These are phyloP conservation scores for Danio kyathit DNA, from an alignment of 2,797 vertebrate species.

Conservation along the genomic window DNA sequence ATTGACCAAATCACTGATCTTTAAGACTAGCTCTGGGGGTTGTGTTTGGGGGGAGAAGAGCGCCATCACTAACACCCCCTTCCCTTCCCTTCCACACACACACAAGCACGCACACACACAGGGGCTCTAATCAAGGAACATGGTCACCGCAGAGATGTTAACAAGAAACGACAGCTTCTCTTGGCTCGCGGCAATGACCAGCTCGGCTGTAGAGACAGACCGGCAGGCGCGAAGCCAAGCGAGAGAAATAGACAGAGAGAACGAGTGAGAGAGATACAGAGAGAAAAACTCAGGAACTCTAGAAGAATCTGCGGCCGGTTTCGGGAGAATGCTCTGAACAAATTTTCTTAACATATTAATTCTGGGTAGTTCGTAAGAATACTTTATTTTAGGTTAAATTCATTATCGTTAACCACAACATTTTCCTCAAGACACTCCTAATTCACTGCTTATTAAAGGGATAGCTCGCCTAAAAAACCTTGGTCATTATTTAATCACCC, in stretches of 20 bases:
- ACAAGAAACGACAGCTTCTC: constrained; percentile 84
- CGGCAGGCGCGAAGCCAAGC: constrained; percentile 84
- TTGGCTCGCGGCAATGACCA: constrained; percentile 83
- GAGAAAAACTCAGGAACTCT: constrained; percentile 55
- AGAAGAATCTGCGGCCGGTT: constrained; percentile 51
- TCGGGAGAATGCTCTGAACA: too few species aligned
- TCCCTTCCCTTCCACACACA: not conserved
- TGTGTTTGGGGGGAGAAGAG: constrained; percentile 52
- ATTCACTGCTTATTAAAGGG: too few species aligned
- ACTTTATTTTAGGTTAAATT: too few species aligned
- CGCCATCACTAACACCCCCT: constrained; percentile 66
- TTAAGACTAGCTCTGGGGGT: constrained; percentile 79
- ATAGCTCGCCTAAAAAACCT: too few species aligned
- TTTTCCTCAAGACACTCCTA: too few species aligned
- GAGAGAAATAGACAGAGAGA: constrained; percentile 73
- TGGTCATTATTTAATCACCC: too few species aligned
- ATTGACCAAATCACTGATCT: constrained; percentile 87
- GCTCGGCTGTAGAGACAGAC: constrained; percentile 85
- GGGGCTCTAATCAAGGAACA: constrained; percentile 82
- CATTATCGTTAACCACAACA: too few species aligned
- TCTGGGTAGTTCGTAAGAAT: too few species aligned
- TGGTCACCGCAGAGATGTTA: constrained; percentile 80
- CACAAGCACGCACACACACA: constrained; percentile 55
- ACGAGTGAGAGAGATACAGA: constrained; percentile 34
- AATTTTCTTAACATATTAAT: too few species aligned